Percentiles rank a stretch among this genome's conserved stretches.
phyloP scores from a whole-genome alignment of 2,888 invertebrate species.

The Ectropis crepuscularia region DNA sequence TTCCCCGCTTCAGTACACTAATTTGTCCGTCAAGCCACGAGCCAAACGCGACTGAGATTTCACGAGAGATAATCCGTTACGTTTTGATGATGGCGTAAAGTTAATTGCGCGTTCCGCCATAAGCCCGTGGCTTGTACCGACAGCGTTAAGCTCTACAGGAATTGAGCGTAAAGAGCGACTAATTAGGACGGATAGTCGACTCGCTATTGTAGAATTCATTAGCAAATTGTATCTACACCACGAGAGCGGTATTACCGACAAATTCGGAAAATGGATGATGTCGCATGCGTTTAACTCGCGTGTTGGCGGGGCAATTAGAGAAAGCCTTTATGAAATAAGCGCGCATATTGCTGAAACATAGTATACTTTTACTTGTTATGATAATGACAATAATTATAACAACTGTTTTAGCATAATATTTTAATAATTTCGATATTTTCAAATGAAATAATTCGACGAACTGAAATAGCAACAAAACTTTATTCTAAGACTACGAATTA shows the following conservation, averaged over 20 bases:
- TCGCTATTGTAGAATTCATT: constrained; percentile 72
- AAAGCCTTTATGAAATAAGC: constrained; percentile 25
- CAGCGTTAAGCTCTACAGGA: constrained; percentile 59
- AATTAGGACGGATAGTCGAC: constrained; percentile 68
- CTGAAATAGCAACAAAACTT: too few relatives aligned
- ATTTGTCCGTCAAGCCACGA: constrained; percentile 63
- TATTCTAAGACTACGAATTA: too few relatives aligned
- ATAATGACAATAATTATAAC: neutral
- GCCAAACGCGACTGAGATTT: constrained; percentile 46
- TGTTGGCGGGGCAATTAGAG: constrained; percentile 19
- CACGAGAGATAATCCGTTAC: constrained; percentile 39
- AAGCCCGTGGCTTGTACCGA: constrained; percentile 55
- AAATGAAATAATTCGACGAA: too few relatives aligned
- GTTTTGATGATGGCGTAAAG: constrained; percentile 32
- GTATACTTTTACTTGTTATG: constrained; percentile 2
- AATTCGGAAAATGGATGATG: constrained; percentile 53
- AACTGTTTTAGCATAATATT: neutral
- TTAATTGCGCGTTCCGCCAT: constrained; percentile 40
- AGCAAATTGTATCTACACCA: constrained; percentile 59
- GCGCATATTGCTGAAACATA: constrained; percentile 23
- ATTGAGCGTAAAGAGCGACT: constrained; percentile 69
- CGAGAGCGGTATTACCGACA: constrained; percentile 55
- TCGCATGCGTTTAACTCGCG: constrained; percentile 19
- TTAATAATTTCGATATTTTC: too few relatives aligned
- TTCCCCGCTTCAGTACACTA: constrained; percentile 69